phyloP scores from a whole-genome alignment of 2,113 vertebrate species.

The Xyliphius kryptos region DNA sequence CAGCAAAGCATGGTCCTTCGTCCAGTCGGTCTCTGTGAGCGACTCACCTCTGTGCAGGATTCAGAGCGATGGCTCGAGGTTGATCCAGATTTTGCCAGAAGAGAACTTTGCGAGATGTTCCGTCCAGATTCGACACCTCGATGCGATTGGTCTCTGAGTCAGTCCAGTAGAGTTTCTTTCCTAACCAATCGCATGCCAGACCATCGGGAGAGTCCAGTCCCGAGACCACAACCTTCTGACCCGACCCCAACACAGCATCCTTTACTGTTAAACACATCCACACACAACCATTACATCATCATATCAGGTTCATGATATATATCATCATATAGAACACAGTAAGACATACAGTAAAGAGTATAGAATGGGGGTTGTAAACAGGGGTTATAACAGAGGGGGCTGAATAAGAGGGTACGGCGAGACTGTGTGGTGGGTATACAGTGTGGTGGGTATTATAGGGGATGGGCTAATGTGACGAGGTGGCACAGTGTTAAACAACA shows the following conservation, averaged over 20 bases:
- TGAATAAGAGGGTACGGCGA: too few species aligned
- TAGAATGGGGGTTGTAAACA: too few species aligned
- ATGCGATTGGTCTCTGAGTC: conserved; percentile 97
- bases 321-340: too few species aligned
- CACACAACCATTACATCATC: background rate
- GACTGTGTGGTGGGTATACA: too few species aligned
- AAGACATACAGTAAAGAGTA: too few species aligned
- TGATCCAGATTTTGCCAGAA: conserved; percentile 98
- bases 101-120: conserved; percentile 87
- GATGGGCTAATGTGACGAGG: too few species aligned
- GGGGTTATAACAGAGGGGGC: too few species aligned
- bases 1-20: too few species aligned
- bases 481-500: too few species aligned
- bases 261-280: conserved; percentile 54
- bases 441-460: too few species aligned
- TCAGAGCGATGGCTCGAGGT: conserved; percentile 88
- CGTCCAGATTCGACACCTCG: conserved; percentile 91
- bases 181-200: conserved; percentile 92
- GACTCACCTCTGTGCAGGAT: conserved; percentile 84
- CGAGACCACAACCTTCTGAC: conserved; percentile 84
- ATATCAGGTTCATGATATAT: too few species aligned
- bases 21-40: too few species aligned
- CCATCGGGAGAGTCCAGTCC: conserved; percentile 91
- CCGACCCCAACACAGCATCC: conserved; percentile 64
- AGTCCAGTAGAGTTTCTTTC: conserved; percentile 94